Conservation (phyloP, 1,140 invertebrate species). For the Hestina assimilis region DNA sequence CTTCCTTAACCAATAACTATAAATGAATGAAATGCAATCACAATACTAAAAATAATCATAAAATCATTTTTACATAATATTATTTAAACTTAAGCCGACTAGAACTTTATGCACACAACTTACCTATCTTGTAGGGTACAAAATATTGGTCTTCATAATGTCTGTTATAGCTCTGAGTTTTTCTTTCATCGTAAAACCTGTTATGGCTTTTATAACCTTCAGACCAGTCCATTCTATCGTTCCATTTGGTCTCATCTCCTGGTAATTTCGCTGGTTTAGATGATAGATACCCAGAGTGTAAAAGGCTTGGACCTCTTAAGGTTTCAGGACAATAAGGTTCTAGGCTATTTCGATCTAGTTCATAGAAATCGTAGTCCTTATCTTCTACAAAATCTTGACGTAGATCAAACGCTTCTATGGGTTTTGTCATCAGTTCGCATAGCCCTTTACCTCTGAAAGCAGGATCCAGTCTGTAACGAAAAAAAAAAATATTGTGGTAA, state of each 20-base stretch:
- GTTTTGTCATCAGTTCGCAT: slow-evolving; percentile 85
- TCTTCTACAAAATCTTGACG: slow-evolving; percentile 82
- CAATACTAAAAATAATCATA: background rate
- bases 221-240: slow-evolving; percentile 45
- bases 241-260: slow-evolving; percentile 33
- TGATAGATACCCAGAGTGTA: slow-evolving; percentile 66
- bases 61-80: background rate
- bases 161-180: slow-evolving; percentile 39
- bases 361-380: slow-evolving; percentile 87
- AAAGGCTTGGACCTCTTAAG: slow-evolving; percentile 50
- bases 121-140: slow-evolving; percentile 70
- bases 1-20: background rate
- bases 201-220: slow-evolving; percentile 36
- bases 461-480: slow-evolving; percentile 78
- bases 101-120: slow-evolving; percentile 28
- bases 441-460: slow-evolving; percentile 82
- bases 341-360: slow-evolving; percentile 82
- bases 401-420: slow-evolving; percentile 82
- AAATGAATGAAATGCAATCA: background rate
- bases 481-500: background rate
- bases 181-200: slow-evolving; percentile 44
- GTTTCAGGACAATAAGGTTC: slow-evolving; percentile 68
- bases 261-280: slow-evolving; percentile 45
- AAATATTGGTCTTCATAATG: slow-evolving; percentile 56
- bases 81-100: background rate